A percentile compares a stretch with the other conserved stretches of the same genome.
phyloP scores from a whole-genome alignment of 2,797 vertebrate species.

The Enteromius anoplus region DNA sequence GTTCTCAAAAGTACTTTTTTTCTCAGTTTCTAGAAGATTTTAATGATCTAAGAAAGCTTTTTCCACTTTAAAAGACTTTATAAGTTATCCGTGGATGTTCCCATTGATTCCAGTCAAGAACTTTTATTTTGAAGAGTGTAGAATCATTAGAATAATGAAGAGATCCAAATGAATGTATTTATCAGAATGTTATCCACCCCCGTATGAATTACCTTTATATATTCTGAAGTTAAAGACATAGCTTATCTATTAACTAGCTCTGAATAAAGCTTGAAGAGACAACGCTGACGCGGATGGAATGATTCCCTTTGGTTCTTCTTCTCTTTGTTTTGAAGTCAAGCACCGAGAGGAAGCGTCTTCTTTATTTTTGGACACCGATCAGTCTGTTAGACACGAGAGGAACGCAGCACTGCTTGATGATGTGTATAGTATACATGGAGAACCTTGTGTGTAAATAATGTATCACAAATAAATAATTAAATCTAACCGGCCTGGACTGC shows the following conservation, averaged over 20 bases:
- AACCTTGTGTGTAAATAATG: constrained; percentile 61
- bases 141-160: constrained; percentile 4
- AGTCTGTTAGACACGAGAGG: constrained; percentile 48
- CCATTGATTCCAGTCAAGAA: background rate
- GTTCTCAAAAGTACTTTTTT: no score
- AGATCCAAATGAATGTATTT: constrained; percentile 44
- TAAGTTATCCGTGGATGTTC: no score
- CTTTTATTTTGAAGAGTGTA: background rate
- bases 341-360: constrained; percentile 45
- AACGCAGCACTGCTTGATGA: constrained; percentile 57
- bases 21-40: no score
- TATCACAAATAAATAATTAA: constrained; percentile 61
- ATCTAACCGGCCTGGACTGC: constrained; percentile 33
- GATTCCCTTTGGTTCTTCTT: constrained; percentile 36
- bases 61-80: no score
- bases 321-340: constrained; percentile 43
- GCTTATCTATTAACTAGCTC: constrained; percentile 46
- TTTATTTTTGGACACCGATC: constrained; percentile 57
- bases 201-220: constrained; percentile 45
- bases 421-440: constrained; percentile 57
- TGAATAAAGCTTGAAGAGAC: constrained; percentile 40
- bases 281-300: background rate
- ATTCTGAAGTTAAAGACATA: constrained; percentile 49
- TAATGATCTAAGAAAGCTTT: no score
- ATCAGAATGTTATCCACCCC: constrained; percentile 45